These are phyloP conservation scores for Cataglyphis altisquamis DNA, from an alignment of 2,888 invertebrate genomes.

Conservation along the genomic window DNA sequence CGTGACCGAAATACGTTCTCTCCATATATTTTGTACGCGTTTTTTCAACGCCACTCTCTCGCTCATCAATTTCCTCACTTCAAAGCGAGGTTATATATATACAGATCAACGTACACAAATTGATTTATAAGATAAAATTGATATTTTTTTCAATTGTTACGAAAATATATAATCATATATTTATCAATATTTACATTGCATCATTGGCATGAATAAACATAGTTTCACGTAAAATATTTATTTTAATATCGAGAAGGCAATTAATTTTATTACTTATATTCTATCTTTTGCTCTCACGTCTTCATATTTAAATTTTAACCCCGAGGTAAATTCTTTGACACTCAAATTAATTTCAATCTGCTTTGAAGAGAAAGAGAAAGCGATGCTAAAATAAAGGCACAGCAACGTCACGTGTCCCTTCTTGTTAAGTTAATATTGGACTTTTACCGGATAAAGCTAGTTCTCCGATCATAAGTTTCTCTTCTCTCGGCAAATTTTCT, in stretches of 20 bases:
- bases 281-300: neutral
- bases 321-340: neutral
- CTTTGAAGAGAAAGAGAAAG: conserved; percentile 13
- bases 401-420: conserved; percentile 58
- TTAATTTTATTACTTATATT: neutral
- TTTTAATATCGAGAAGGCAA: neutral
- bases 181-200: neutral
- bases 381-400: conserved; percentile 53
- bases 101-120: neutral
- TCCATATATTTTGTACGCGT: neutral
- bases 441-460: conserved; percentile 25
- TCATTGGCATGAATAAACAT: neutral
- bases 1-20: conserved; percentile 45
- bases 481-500: conserved; percentile 20
- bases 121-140: neutral
- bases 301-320: neutral
- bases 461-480: neutral
- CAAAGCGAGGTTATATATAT: neutral
- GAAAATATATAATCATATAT: neutral
- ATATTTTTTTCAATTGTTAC: neutral
- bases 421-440: conserved; percentile 62
- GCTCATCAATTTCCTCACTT: conserved; percentile 17
- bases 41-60: neutral
- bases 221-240: neutral
- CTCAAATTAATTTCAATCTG: conserved; percentile 23